phyloP scores from a whole-genome alignment of 1,140 invertebrate species.

The Ceratina calcarata region DNA sequence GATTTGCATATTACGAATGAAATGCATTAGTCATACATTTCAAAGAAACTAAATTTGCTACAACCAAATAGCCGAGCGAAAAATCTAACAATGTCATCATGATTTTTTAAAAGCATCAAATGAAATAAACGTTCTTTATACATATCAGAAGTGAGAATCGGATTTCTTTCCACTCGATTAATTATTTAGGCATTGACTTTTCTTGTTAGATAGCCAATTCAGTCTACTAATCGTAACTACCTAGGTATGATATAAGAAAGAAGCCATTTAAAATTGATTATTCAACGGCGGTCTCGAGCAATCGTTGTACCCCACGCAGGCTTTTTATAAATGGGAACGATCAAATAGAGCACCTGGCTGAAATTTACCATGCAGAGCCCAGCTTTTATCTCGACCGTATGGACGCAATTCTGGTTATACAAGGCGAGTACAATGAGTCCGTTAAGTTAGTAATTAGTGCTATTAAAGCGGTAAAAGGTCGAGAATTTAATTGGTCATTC shows the following conservation, averaged over 20 bases:
- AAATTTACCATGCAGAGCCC: background rate
- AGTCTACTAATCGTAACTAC: background rate
- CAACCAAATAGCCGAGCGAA: background rate
- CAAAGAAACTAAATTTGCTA: background rate
- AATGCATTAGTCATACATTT: background rate
- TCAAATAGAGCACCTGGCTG: background rate
- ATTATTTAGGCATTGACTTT: too few relatives aligned
- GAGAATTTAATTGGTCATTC: constrained; percentile 40
- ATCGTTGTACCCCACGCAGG: background rate
- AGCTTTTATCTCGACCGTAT: background rate
- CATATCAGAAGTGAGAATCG: too few relatives aligned
- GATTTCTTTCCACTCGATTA: too few relatives aligned
- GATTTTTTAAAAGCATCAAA: background rate
- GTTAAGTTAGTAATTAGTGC: constrained; percentile 41
- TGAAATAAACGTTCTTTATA: too few relatives aligned
- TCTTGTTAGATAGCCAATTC: background rate
- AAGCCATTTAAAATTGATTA: constrained; percentile 21
- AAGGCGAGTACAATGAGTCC: constrained; percentile 21
- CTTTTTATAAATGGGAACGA: background rate
- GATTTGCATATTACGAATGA: constrained; percentile 16
- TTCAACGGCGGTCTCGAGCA: background rate
- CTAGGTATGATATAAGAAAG: background rate
- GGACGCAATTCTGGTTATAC: constrained; percentile 24
- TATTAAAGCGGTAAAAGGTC: constrained; percentile 28
- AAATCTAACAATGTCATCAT: too few relatives aligned